A percentile compares a stretch with the other conserved stretches of the same genome.
Conservation (phyloP, 2,797 vertebrate species). For the Malacoraja senta region DNA sequence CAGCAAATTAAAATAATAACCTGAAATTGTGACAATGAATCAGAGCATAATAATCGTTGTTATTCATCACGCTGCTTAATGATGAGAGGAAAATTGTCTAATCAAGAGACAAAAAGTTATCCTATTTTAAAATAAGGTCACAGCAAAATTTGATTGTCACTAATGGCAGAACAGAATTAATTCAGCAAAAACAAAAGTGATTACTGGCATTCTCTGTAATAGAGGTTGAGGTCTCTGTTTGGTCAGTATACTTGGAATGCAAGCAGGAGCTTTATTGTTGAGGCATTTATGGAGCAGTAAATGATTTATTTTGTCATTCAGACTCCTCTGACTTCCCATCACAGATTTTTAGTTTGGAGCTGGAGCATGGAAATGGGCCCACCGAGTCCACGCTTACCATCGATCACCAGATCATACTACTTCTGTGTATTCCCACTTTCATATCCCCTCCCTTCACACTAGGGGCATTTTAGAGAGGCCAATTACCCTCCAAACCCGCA, state of each 20-base stretch:
- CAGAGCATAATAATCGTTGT: not conserved
- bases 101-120: slow-evolving; percentile 24
- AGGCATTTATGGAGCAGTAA: too few relatives aligned
- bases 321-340: too few relatives aligned
- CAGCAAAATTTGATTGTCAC: not conserved
- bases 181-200: slow-evolving; percentile 9
- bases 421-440: too few relatives aligned
- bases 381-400: too few relatives aligned
- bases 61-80: slow-evolving; percentile 12
- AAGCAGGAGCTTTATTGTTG: not conserved
- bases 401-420: too few relatives aligned
- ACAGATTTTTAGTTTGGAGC: too few relatives aligned
- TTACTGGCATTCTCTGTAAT: not conserved
- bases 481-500: too few relatives aligned
- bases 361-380: too few relatives aligned
- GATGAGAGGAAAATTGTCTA: slow-evolving; percentile 23
- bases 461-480: too few relatives aligned
- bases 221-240: not conserved
- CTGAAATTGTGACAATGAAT: not conserved
- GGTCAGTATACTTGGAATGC: not conserved
- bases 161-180: slow-evolving; percentile 22
- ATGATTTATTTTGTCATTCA: too few relatives aligned
- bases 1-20: not conserved
- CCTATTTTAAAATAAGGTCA: slow-evolving; percentile 20
- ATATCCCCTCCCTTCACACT: too few relatives aligned